Percentiles rank a stretch among this genome's conserved stretches.
These are phyloP conservation scores for Papilio protenor DNA, from an alignment of 2,888 invertebrate genomes.

Conservation along the genomic window DNA sequence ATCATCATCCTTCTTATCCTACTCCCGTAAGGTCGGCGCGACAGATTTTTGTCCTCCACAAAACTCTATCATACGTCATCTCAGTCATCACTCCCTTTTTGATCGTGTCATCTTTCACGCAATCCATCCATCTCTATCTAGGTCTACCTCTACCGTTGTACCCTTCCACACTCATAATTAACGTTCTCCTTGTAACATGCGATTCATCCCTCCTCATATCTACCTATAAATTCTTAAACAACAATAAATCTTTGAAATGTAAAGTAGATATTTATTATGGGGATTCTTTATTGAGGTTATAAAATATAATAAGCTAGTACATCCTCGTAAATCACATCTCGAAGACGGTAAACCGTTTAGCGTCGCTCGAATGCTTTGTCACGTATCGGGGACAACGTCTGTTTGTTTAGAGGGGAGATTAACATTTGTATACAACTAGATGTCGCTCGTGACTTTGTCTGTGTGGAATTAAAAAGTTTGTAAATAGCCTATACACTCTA, in stretches of 20 bases:
- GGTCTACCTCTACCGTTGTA: too few relatives aligned
- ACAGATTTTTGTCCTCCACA: too few relatives aligned
- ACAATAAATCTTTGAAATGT: neutral
- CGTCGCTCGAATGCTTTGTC: constrained; percentile 30
- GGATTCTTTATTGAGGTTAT: neutral
- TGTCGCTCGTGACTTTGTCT: neutral
- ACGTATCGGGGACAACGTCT: constrained; percentile 33
- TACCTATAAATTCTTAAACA: neutral
- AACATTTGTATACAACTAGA: constrained; percentile 7
- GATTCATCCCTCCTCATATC: too few relatives aligned
- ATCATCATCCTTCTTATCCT: too few relatives aligned
- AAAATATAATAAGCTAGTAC: constrained; percentile 17
- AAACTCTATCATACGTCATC: too few relatives aligned
- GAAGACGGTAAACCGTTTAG: constrained; percentile 23
- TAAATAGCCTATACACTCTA: neutral
- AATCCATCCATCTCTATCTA: too few relatives aligned
- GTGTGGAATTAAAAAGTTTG: neutral
- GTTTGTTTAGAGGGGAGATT: constrained; percentile 35
- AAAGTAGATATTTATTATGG: neutral
- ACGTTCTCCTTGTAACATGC: too few relatives aligned
- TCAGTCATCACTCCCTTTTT: too few relatives aligned
- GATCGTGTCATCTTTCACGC: too few relatives aligned
- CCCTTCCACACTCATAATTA: too few relatives aligned
- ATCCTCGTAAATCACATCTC: constrained; percentile 20
- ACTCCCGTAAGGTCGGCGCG: too few relatives aligned